phyloP scores from a whole-genome alignment of 2,797 vertebrate genomes.

The Pantherophis vulpinus region DNA sequence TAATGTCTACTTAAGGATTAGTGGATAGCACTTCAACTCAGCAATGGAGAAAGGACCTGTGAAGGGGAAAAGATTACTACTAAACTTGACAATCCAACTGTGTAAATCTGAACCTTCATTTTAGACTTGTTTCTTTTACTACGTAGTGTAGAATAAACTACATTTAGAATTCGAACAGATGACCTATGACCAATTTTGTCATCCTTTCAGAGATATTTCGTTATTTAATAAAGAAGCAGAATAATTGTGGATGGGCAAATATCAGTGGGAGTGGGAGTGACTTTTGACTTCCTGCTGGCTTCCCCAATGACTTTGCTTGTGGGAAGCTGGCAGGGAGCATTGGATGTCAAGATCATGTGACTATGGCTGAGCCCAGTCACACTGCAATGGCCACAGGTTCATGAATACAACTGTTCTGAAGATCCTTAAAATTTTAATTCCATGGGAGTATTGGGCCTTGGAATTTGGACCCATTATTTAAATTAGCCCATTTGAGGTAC shows the following conservation, averaged over 20 bases:
- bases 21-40: background rate
- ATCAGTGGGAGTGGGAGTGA: background rate
- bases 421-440: background rate
- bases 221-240: background rate
- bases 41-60: background rate
- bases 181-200: background rate
- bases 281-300: background rate
- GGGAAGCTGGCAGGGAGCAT: background rate
- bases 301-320: background rate
- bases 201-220: background rate
- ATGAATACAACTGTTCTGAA: background rate
- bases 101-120: background rate
- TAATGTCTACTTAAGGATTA: background rate
- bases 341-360: background rate
- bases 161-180: background rate
- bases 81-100: background rate
- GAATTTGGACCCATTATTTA: background rate
- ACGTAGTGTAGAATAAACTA: background rate
- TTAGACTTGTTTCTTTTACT: background rate
- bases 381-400: background rate
- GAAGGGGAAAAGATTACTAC: background rate
- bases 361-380: background rate
- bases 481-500: background rate
- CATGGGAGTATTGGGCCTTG: background rate
- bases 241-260: background rate